Evolutionary conservation across 2,888 invertebrate species (phyloP), one percentile per base, ranked within the genome.

Genomic region (Phyllotreta cruciferae): DNA sequence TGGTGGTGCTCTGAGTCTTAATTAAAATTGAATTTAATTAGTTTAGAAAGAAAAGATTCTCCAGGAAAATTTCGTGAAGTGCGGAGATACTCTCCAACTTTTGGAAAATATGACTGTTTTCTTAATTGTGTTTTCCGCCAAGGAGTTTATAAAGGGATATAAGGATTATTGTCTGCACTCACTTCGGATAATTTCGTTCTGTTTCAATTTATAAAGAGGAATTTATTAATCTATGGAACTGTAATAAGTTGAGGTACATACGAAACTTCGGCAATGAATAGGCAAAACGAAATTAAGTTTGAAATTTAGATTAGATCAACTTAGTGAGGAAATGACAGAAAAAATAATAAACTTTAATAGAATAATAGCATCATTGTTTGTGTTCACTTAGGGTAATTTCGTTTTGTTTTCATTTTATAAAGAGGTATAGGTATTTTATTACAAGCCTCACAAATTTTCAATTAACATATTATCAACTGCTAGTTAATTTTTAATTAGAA

Each of bases 11-110:
- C 45, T 44, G 45, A 44, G 47, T 49, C 35, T 49, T 49, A 35
- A 49, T 49, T 49, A 49, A 49, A 49, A 49, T 49, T 49, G n/a
- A 35, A 49, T 49, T 49, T 35, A 49, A 49, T 49, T 49, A 49
- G 35, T 49, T 35, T 49, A 6, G n/a, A 35, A 49, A 49, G n/a
- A 11, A 49, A 49, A 49, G 35, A 49, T 49, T 35, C 9, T 6
- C 35, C n/a, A 35, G 49, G 10, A 49, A 49, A 49, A 35, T 8
- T 34, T 44, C 9, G 13, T n/a, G 8, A 47, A 11, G 47, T 47
- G 24, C 13, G 14, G 45, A 44, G 44, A 6, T 6, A n/a, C 44
- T 9, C 14, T 44, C 44, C 9, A 44, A 44, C 44, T 44, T 44
- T 7, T 7, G 44, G 44, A 44, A 44, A 44, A 44, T 44, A 44